Base-by-base conservation (phyloP, 2,888 invertebrate genomes). In the Drosophila kambysellisi region DNA sequence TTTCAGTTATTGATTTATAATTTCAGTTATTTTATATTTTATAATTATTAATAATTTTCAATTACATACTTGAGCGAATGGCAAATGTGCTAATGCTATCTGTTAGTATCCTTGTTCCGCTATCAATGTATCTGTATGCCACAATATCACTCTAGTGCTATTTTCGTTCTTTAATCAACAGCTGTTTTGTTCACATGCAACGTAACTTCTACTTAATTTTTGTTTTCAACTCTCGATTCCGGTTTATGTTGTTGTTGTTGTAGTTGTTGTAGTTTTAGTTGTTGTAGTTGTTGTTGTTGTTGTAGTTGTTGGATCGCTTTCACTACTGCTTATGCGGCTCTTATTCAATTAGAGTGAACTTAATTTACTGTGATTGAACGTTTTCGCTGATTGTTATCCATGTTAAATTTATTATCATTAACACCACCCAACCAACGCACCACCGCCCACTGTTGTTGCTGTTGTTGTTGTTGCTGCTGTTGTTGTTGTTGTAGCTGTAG, bases 311-410 rank as follows among this genome's bases (percentile, higher is more conserved):
- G 62, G 51, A 32, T 46, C 53, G 33, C 50, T 56, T 65, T 57
- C 35, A 30, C 32, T 70, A 53, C 46, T 70, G 59, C 62, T 73
- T 59, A 70, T 74, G 71, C 59, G 69, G 30, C 75, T 67, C 85
- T 91, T 87, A 92, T 92, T 92, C 90, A 92, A 92, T 92, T 92
- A 90, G 89, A 92, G 91, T 92, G 84, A 92, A 92, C 92, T 92
- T 91, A 92, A 92, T 92, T 90, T 86, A 92, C 85, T 69, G 91
- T 92, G 92, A 92, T 92, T 92, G 91, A 86, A 92, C 91, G 84
- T 88, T 56, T 77, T 89, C 82, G 76, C 81, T 82, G 80, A 82
- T 79, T 82, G 82, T 88, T 84, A 85, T 86, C 86, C 82, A 68
- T 72, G 75, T 69, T 85, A 82, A 84, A 85, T 86, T 87, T 82